Conservation (phyloP, 2,888 invertebrate genomes). For the Blomia tropicalis region DNA sequence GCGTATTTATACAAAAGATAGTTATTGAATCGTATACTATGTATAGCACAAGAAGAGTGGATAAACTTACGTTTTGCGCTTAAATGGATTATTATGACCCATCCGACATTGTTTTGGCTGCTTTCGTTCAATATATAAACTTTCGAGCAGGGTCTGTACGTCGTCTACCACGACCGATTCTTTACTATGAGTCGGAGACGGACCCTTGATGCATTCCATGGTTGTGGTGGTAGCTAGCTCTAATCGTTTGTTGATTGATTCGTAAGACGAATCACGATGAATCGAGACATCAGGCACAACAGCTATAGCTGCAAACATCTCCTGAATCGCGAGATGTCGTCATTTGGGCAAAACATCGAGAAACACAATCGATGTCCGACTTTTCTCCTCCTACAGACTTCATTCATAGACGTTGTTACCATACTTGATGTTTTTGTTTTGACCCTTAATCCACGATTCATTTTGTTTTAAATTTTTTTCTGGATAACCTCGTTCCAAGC, state of each 20-base stretch:
- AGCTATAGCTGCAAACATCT: not conserved
- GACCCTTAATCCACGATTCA: not conserved
- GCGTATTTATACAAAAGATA: not conserved
- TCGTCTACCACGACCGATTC: not conserved
- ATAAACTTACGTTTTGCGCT: conserved; percentile 6
- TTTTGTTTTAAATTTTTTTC: not conserved
- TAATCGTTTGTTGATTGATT: no score
- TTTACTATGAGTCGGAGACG: not conserved
- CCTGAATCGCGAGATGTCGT: not conserved
- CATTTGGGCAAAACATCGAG: not conserved
- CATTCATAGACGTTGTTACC: not conserved
- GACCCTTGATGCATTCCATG: not conserved
- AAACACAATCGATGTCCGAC: not conserved
- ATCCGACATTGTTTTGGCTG: not conserved
- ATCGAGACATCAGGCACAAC: no score
- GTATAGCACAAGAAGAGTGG: not conserved
- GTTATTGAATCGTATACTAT: not conserved
- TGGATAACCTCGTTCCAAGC: not conserved
- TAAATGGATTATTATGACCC: not conserved
- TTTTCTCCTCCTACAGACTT: not conserved
- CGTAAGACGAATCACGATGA: no score
- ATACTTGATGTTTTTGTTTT: not conserved
- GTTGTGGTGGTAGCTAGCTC: not conserved
- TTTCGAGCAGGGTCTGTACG: not conserved
- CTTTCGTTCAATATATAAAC: conserved; percentile 1